Evolutionary conservation across 2,888 invertebrate genomes (phyloP).

Genomic region (Beris chalybata): DNA sequence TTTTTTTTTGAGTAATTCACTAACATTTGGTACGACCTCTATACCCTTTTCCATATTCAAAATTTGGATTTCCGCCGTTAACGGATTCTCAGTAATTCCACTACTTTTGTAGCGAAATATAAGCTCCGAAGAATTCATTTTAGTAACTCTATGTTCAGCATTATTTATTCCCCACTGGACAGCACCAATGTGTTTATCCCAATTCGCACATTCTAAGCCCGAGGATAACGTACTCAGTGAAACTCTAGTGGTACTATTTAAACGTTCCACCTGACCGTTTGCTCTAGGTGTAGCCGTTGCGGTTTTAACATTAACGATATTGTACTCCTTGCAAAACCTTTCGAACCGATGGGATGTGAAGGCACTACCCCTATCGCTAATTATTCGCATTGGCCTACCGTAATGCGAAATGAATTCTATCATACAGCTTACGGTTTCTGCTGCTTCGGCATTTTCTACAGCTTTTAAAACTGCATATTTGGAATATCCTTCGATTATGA

Average conservation of each 20-base stretch:
- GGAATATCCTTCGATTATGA: not conserved
- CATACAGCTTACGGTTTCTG: not conserved
- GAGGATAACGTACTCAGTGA: slow-evolving; percentile 39
- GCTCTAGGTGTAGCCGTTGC: slow-evolving; percentile 39
- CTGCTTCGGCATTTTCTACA: not conserved
- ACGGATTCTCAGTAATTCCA: not conserved
- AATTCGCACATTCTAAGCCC: slow-evolving; percentile 35
- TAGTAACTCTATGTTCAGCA: slow-evolving; percentile 39
- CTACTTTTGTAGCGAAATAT: not conserved
- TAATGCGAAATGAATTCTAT: slow-evolving; percentile 39
- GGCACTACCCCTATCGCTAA: slow-evolving; percentile 41
- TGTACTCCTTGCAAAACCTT: slow-evolving; percentile 31
- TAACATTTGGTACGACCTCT: too few species aligned
- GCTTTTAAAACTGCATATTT: not conserved
- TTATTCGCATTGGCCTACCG: slow-evolving; percentile 39
- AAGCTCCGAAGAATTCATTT: not conserved
- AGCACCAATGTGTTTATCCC: slow-evolving; percentile 39
- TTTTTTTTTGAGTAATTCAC: too few species aligned
- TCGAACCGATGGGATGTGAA: slow-evolving; percentile 38
- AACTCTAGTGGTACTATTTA: slow-evolving; percentile 24
- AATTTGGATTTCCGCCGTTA: not conserved
- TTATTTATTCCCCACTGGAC: slow-evolving; percentile 40
- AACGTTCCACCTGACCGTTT: slow-evolving; percentile 13
- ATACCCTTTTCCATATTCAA: not conserved
- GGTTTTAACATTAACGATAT: slow-evolving; percentile 40